Conservation (phyloP, 2,797 vertebrate species). For the Decapterus maruadsi region DNA sequence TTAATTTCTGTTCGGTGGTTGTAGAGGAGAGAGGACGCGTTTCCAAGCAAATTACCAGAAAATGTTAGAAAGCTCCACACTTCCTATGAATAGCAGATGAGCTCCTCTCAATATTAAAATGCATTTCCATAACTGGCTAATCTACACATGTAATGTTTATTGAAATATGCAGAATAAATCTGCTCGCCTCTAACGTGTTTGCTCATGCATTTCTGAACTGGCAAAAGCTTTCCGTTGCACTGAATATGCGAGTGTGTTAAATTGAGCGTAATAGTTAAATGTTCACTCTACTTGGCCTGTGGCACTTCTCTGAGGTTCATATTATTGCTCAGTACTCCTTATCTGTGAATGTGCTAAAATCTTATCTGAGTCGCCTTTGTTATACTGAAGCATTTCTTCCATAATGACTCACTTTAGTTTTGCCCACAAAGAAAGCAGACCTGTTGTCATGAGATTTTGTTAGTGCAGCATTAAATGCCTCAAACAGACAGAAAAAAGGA, state of each 20-base stretch:
- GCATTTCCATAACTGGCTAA: slow-evolving; percentile 55
- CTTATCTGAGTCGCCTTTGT: slow-evolving; percentile 51
- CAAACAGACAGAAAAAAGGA: background rate
- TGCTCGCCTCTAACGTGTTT: slow-evolving; percentile 45
- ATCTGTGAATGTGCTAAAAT: slow-evolving; percentile 56
- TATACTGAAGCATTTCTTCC: slow-evolving; percentile 39
- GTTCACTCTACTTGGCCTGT: slow-evolving; percentile 49
- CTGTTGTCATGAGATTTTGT: slow-evolving; percentile 4
- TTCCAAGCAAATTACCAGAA: slow-evolving; percentile 8
- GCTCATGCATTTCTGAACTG: slow-evolving; percentile 61
- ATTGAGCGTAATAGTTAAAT: slow-evolving; percentile 58
- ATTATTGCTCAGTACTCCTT: slow-evolving; percentile 43
- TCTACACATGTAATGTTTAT: slow-evolving; percentile 63
- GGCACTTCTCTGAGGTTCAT: slow-evolving; percentile 43
- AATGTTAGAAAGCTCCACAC: slow-evolving; percentile 19
- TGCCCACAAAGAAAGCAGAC: slow-evolving; percentile 14
- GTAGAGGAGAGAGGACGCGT: background rate
- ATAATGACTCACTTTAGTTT: slow-evolving; percentile 17
- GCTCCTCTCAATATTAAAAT: slow-evolving; percentile 36
- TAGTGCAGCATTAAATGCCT: background rate
- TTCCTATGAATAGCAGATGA: slow-evolving; percentile 19
- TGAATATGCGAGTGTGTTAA: slow-evolving; percentile 66
- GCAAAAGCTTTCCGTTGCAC: slow-evolving; percentile 50
- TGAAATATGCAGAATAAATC: slow-evolving; percentile 66
- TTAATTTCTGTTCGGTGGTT: slow-evolving; percentile 10